phyloP scores from a whole-genome alignment of 2,888 invertebrate genomes.

The Diaperis boleti region DNA sequence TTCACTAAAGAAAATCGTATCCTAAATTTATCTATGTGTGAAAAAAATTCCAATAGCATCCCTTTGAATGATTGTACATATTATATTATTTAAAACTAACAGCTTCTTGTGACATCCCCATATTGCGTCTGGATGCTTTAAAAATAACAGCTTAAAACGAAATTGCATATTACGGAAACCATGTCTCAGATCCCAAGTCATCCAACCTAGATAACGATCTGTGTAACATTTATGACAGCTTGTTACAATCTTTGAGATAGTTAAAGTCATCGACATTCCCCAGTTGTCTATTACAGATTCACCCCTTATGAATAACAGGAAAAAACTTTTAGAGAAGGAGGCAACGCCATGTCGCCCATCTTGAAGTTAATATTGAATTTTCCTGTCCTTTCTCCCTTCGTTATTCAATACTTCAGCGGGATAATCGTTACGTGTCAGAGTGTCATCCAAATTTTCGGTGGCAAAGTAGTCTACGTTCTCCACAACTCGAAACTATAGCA shows the following conservation, averaged over 20 bases:
- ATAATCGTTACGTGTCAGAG: slow-evolving; percentile 9
- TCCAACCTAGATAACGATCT: slow-evolving; percentile 8
- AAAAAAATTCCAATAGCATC: no score
- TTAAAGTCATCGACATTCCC: slow-evolving; percentile 25
- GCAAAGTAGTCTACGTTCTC: slow-evolving; percentile 6
- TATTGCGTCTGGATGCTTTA: no score
- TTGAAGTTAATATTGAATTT: slow-evolving; percentile 30
- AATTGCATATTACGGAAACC: no score
- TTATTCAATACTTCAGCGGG: slow-evolving; percentile 5
- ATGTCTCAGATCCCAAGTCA: not conserved
- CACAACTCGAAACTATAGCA: slow-evolving; percentile 17
- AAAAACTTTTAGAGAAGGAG: slow-evolving; percentile 6
- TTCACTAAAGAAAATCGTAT: no score
- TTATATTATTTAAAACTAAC: no score
- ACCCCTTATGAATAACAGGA: slow-evolving; percentile 33
- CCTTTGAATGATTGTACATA: no score
- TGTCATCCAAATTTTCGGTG: slow-evolving; percentile 18
- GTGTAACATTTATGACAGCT: slow-evolving; percentile 25
- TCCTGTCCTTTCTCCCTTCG: slow-evolving; percentile 9
- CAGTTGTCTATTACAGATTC: slow-evolving; percentile 41
- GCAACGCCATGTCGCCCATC: slow-evolving; percentile 5
- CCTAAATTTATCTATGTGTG: no score
- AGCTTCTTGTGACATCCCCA: no score
- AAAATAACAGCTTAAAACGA: no score
- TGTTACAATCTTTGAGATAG: slow-evolving; percentile 27